These are phyloP conservation scores for Lagorchestes hirsutus DNA, from an alignment of 2,797 vertebrate genomes.

Conservation along the genomic window DNA sequence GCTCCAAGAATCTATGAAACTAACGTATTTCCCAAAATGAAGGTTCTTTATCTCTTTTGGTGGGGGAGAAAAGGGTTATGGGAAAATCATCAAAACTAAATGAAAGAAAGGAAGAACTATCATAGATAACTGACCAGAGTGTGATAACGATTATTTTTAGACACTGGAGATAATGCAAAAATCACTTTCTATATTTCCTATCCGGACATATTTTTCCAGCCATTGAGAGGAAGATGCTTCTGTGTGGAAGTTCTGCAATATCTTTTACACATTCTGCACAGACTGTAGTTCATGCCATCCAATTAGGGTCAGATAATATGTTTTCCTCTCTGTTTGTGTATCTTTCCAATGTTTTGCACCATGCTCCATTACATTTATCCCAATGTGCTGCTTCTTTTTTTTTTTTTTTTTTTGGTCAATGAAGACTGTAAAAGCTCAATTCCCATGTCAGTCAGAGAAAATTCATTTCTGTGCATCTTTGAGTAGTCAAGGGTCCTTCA, in stretches of 20 bases:
- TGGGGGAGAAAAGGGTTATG: not conserved
- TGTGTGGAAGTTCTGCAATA: not conserved
- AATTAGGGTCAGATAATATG: not conserved
- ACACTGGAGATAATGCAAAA: not conserved
- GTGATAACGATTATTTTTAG: not conserved
- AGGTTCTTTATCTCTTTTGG: conserved; percentile 12
- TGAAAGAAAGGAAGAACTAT: not conserved
- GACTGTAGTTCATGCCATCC: not conserved
- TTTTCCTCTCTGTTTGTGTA: not conserved
- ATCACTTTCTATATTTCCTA: not conserved
- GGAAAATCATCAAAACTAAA: not conserved
- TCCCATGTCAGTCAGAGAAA: conserved; percentile 25
- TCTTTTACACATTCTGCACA: conserved; percentile 12
- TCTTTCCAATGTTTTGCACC: conserved; percentile 29
- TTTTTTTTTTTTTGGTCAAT: conserved; percentile 47
- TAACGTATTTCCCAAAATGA: not conserved
- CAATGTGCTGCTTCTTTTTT: not conserved
- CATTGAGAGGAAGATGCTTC: conserved; percentile 19
- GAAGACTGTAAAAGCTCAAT: not conserved
- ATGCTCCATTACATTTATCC: not conserved
- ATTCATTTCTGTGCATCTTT: conserved; percentile 41
- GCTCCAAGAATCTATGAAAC: not conserved
- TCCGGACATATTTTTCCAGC: not conserved
- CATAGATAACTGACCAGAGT: not conserved
- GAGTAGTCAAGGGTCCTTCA: conserved; percentile 7